Percentiles rank a stretch among this genome's conserved stretches.
Evolutionary conservation across 2,113 vertebrate species (phyloP).

Genomic region (Mixornis gularis): DNA sequence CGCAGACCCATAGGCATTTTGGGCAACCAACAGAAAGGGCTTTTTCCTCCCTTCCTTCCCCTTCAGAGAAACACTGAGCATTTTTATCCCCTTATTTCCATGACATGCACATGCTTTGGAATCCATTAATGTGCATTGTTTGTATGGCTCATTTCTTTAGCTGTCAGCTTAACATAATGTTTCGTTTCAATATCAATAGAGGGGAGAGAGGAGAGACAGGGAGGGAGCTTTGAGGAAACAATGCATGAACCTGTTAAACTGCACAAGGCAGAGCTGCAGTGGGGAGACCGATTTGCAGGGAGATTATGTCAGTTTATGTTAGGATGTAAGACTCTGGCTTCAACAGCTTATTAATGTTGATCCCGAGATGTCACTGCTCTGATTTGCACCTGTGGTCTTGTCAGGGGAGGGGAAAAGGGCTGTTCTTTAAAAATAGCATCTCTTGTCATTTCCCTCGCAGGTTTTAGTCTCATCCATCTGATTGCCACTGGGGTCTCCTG

Average conservation of each 20-base stretch:
- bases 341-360: conserved; percentile 42
- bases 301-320: conserved; percentile 44
- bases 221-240: conserved; percentile 45
- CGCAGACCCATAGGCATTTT: neutral
- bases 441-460: conserved; percentile 64
- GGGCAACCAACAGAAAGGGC: neutral
- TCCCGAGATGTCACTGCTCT: neutral
- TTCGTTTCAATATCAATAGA: conserved; percentile 64
- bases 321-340: neutral
- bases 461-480: conserved; percentile 91
- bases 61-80: conserved; percentile 14
- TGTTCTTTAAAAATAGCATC: conserved; percentile 4
- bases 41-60: neutral
- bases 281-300: conserved; percentile 11
- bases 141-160: conserved; percentile 56
- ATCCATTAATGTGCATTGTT: conserved; percentile 56
- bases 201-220: conserved; percentile 26
- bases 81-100: conserved; percentile 47
- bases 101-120: conserved; percentile 38
- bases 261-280: conserved; percentile 30
- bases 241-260: conserved; percentile 48
- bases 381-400: conserved; percentile 46
- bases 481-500: conserved; percentile 94
- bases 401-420: neutral
- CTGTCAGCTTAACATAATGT: conserved; percentile 66